A percentile compares a stretch with the other conserved stretches of the same genome.
Conservation (phyloP, 2,888 invertebrate genomes). For the Micropterix aruncella region DNA sequence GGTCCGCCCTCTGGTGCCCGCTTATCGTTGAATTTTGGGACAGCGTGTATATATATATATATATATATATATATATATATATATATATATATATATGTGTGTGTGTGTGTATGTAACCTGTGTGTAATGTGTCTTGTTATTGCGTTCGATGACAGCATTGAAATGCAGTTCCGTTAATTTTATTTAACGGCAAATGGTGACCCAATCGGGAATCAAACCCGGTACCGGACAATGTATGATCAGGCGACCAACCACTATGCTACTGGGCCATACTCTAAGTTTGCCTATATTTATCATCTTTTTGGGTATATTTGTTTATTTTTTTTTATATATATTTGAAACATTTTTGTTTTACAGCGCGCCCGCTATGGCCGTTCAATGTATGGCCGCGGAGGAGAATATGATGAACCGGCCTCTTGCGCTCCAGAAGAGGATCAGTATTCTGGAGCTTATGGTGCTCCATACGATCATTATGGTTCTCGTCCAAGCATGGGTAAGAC, state of each 20-base stretch:
- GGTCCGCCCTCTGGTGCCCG: too few relatives aligned
- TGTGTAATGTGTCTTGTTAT: too few relatives aligned
- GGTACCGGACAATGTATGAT: background rate
- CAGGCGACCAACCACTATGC: background rate
- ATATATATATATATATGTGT: too few relatives aligned
- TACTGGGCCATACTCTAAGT: background rate
- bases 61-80: too few relatives aligned
- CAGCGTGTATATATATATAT: too few relatives aligned
- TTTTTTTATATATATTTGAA: background rate
- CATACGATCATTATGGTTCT: conserved; percentile 82
- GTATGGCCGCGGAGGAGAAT: conserved; percentile 64
- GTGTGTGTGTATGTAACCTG: too few relatives aligned
- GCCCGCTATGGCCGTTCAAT: conserved; percentile 61
- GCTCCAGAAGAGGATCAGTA: conserved; percentile 86
- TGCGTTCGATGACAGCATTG: too few relatives aligned
- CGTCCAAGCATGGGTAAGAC: conserved; percentile 64
- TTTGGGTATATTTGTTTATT: background rate
- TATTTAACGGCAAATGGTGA: too few relatives aligned
- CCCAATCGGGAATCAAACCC: too few relatives aligned
- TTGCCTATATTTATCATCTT: background rate
- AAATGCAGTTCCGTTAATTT: too few relatives aligned
- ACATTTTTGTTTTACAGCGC: conserved; percentile 21
- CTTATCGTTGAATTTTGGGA: too few relatives aligned
- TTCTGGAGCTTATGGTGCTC: conserved; percentile 80
- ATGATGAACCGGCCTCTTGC: conserved; percentile 88